Evolutionary conservation across 2,113 vertebrate species (phyloP).

Genomic region (Engraulis encrasicolus): DNA sequence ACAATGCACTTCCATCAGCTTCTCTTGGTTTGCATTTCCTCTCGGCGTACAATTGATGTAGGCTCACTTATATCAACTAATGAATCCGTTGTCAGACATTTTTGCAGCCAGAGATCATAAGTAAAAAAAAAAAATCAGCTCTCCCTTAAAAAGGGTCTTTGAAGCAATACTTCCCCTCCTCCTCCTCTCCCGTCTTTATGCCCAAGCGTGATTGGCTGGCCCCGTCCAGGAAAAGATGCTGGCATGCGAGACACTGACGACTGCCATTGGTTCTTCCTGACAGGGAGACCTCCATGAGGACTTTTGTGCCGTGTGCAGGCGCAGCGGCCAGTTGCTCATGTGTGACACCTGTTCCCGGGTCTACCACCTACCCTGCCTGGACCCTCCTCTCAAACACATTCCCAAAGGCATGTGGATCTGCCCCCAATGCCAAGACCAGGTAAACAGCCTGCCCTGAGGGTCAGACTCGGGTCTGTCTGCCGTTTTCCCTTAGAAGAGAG

Average conservation of each 20-base stretch:
- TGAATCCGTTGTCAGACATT: too few relatives aligned
- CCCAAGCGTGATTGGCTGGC: slow-evolving; percentile 55
- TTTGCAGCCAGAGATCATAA: too few relatives aligned
- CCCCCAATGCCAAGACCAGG: slow-evolving; percentile 99
- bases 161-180: too few relatives aligned
- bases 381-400: slow-evolving; percentile 98
- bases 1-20: background rate
- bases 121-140: background rate
- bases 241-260: slow-evolving; percentile 77
- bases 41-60: too few relatives aligned
- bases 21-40: too few relatives aligned
- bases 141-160: background rate
- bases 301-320: slow-evolving; percentile 99
- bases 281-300: slow-evolving; percentile 99
- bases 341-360: slow-evolving; percentile 99
- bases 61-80: too few relatives aligned
- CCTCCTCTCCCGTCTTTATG: slow-evolving; percentile 48
- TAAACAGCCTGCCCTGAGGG: slow-evolving; percentile 73
- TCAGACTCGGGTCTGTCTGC: too few relatives aligned
- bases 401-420: slow-evolving; percentile 99
- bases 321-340: slow-evolving; percentile 99
- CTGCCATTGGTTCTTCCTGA: slow-evolving; percentile 84
- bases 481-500: too few relatives aligned
- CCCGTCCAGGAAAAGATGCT: slow-evolving; percentile 61
- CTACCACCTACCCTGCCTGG: slow-evolving; percentile 99